Percentiles rank a stretch among this genome's conserved stretches.
Evolutionary conservation across 2,797 vertebrate genomes (phyloP).

Genomic region (Siniperca scherzeri): DNA sequence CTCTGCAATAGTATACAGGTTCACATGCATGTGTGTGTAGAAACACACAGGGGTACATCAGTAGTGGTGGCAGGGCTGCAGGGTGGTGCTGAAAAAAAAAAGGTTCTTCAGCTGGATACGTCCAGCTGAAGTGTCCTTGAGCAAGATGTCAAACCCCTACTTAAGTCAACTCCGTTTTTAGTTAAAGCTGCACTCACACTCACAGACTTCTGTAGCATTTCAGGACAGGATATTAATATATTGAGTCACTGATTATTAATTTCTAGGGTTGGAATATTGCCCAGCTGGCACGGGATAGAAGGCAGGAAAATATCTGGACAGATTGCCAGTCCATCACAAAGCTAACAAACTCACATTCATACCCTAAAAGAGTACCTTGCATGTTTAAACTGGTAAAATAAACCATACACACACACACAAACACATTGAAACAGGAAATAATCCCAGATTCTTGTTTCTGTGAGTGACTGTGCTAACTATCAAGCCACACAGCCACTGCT

Average conservation of each 20-base stretch:
- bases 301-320: slow-evolving; percentile 25
- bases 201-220: neutral
- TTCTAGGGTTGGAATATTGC: neutral
- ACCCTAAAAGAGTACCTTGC: neutral
- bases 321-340: neutral
- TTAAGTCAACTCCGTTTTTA: slow-evolving; percentile 14
- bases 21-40: slow-evolving; percentile 28
- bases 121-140: slow-evolving; percentile 24
- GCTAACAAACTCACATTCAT: neutral
- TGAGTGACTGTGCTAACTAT: neutral
- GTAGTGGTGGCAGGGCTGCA: slow-evolving; percentile 11
- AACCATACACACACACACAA: neutral
- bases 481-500: neutral
- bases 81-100: neutral
- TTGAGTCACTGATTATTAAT: slow-evolving; percentile 11
- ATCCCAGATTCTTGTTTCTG: neutral
- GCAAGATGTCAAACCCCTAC: neutral
- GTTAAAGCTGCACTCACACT: neutral
- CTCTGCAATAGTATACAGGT: slow-evolving; percentile 52
- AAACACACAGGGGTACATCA: slow-evolving; percentile 17
- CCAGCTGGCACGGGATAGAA: neutral
- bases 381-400: slow-evolving; percentile 14
- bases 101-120: neutral
- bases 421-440: slow-evolving; percentile 6
- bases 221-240: slow-evolving; percentile 6